Base-by-base conservation (phyloP, 2,888 invertebrate genomes). In the Nycteola revayana region DNA sequence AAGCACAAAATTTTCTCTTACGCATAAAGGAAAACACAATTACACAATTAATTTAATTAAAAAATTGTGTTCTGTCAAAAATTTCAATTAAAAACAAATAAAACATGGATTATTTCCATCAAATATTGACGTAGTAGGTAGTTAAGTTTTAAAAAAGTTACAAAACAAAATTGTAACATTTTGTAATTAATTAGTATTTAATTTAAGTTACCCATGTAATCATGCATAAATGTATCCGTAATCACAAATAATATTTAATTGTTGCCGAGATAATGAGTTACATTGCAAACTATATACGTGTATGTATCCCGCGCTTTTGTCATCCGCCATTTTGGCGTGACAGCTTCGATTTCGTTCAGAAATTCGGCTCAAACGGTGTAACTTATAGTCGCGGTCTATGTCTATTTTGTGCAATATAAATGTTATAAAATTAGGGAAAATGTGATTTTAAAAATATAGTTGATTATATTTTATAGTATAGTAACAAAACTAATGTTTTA, bases 391-490 rank as follows among this genome's bases (percentile, higher is more conserved):
- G 71, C 75, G 62, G 59, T 83, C 71, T 64, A 63, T 84, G 81
- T 84, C 75, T 84, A 79, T 74, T 76, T 74, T 75, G 74, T 83
- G 84, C 83, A 83, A 80, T 76, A 79, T 76, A 57, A 64, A 80
- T 79, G 81, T 85, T 83, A 82, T 67, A 73, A 61, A 65, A 68
- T 79, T 87, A 86, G 85, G 85, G 76, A 66, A 84, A 86, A 79
- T 87, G 87, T 87, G 87, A 87, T 87, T 87, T 84, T 84, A 83
- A 76, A 70, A 72, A 75, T 78, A 85, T 86, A 85, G 84, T 80
- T 75, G 72, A 71, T 75, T 81, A 79, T 77, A 74, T 71, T 82
- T 82, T 84, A 83, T 77, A 75, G 70, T 74, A 80, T 78, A 79
- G 73, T 75, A 66, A 66, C 43, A 66, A 60, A 66, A 66, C 61